phyloP scores from a whole-genome alignment of 2,113 vertebrate species.

The Perccottus glenii region DNA sequence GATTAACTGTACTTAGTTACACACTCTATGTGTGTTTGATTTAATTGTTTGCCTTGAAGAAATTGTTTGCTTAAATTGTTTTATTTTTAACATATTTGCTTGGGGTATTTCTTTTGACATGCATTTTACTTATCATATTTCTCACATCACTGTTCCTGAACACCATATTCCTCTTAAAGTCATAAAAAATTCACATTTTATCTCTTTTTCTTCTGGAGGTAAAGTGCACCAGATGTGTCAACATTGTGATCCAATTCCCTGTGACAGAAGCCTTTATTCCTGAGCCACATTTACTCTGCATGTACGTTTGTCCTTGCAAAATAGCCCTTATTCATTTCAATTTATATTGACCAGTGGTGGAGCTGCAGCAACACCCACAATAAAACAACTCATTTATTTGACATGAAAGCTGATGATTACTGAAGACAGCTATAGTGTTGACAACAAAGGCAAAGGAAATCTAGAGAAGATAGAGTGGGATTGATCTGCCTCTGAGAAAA shows the following conservation, averaged over 20 bases:
- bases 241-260: constrained; percentile 56
- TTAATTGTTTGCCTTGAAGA: background rate
- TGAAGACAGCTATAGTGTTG: constrained; percentile 65
- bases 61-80: background rate
- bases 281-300: constrained; percentile 38
- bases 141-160: constrained; percentile 51
- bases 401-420: constrained; percentile 70
- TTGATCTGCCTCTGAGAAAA: constrained; percentile 61
- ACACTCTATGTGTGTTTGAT: background rate
- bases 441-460: constrained; percentile 66
- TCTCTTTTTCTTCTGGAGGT: constrained; percentile 47
- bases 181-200: constrained; percentile 69
- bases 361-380: constrained; percentile 27
- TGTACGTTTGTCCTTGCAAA: constrained; percentile 52
- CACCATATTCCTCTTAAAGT: constrained; percentile 68
- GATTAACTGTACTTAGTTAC: constrained; percentile 6
- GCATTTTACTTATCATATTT: constrained; percentile 41
- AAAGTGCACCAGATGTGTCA: constrained; percentile 64
- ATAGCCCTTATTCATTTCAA: constrained; percentile 53
- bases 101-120: constrained; percentile 28
- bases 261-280: constrained; percentile 64
- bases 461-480: constrained; percentile 60
- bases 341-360: constrained; percentile 57
- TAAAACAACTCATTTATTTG: constrained; percentile 66
- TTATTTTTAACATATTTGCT: constrained; percentile 38